Percentiles rank a stretch among this genome's conserved stretches.
Conservation (phyloP, 2,888 invertebrate genomes). For the Zygothrica quintamaculata region DNA sequence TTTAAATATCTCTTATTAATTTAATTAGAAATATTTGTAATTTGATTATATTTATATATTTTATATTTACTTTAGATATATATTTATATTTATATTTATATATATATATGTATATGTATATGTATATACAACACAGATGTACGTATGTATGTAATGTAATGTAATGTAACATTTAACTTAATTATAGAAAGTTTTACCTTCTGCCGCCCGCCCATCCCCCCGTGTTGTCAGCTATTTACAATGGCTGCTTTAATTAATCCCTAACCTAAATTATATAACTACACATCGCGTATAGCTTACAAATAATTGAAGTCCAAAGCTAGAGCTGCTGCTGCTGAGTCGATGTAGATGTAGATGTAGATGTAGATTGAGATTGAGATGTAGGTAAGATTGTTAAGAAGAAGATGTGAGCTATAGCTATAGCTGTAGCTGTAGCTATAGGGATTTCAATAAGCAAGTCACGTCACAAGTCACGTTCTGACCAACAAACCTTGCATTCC, state of each 20-base stretch:
- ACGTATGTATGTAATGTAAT: no score
- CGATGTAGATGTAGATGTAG: no score
- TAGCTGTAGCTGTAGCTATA: conserved; percentile 32
- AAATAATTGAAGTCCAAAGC: conserved; percentile 73
- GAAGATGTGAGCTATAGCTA: no score
- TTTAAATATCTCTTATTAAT: conserved; percentile 43
- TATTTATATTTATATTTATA: conserved; percentile 13
- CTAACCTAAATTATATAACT: conserved; percentile 78
- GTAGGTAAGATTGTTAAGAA: no score
- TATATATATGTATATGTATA: no score
- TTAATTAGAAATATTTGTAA: no score
- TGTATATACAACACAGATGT: conserved; percentile 20
- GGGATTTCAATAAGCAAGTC: conserved; percentile 69
- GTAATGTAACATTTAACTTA: conserved; percentile 64
- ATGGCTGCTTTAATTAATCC: conserved; percentile 74
- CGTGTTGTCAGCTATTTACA: conserved; percentile 62
- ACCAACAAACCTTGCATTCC: conserved; percentile 44
- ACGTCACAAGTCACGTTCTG: no score
- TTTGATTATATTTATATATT: no score
- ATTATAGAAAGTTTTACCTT: conserved; percentile 61
- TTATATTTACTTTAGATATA: no score
- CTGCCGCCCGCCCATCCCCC: no score
- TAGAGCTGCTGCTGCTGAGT: conserved; percentile 7
- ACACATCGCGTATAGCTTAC: conserved; percentile 76
- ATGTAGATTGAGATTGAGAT: no score